Evolutionary conservation across 2,113 vertebrate genomes (phyloP), one percentile per base, ranked within the genome.

Genomic region (Heteronetta atricapilla): DNA sequence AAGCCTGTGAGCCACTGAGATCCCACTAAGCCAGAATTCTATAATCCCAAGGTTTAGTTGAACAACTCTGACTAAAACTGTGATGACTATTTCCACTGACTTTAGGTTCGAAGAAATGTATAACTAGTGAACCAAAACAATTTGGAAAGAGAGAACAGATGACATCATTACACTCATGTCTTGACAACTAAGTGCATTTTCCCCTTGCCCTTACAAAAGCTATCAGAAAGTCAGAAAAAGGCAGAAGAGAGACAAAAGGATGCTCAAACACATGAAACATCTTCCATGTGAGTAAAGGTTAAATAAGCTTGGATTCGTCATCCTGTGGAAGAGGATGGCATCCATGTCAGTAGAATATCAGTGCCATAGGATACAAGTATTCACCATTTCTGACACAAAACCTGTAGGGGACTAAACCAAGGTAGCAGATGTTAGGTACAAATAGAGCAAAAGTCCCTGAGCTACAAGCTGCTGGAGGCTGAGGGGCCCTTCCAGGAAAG

Each of bases 171-270:
- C 6, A 60, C 12, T 59, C 2, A 1, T 16, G 15, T 38, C 58
- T 90, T 72, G 44, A 88, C 85, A 94, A 52, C 17, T 25, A 67
- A 75, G 18, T 22, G 52, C 46, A 62, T 23, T 44, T 91, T 62
- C 87, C 10, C 44, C 23, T 77, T 74, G 17, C 19, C 53, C 23
- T 86, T 59, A 48, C 50, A 78, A n/a, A 85, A 63, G 64, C 11
- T 78, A 22, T 38, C 69, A 36, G 29, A 29, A 73, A 93, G 68
- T 29, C 50, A 84, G 78, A n/a, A 75, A 86, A 93, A 87, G 28
- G 15, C 78, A 63, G 36, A 89, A n/a, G 46, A 55, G 36, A 91
- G n/a, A 9, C 31, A 82, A 91, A 91, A 70, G 19, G 21, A 28
- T 72, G 56, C 31, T 82, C 17, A 5, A 59, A 69, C 81, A 4